These are phyloP conservation scores for Arctopsyche grandis DNA, from an alignment of 1,140 invertebrate genomes.

Conservation along the genomic window DNA sequence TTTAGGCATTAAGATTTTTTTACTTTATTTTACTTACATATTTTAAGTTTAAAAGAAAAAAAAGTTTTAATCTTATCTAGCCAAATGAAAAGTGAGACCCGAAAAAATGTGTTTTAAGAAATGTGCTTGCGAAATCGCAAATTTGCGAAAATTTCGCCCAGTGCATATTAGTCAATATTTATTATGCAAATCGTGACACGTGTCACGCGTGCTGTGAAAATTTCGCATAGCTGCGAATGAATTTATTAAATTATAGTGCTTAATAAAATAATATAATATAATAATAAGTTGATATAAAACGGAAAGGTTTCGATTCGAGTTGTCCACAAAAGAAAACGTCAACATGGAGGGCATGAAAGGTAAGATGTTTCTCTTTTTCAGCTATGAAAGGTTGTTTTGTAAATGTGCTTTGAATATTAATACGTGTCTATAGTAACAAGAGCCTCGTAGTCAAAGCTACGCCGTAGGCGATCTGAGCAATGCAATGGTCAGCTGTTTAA, in stretches of 20 bases:
- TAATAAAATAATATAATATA: not conserved
- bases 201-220: slow-evolving; percentile 28
- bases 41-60: no score
- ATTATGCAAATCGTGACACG: slow-evolving; percentile 17
- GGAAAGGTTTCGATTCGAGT: not conserved
- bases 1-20: no score
- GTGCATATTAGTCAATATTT: not conserved
- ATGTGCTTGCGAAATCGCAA: not conserved
- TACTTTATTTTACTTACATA: no score
- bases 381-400: not conserved
- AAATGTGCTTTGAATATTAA: not conserved
- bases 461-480: no score
- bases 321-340: not conserved
- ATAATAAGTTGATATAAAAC: no score
- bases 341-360: slow-evolving; percentile 26
- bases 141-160: not conserved
- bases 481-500: no score
- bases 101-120: slow-evolving; percentile 3
- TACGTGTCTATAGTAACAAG: no score
- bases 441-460: no score
- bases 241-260: not conserved
- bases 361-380: not conserved
- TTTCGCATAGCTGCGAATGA: not conserved
- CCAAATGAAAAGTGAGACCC: no score
- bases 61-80: no score